Evolutionary conservation across 2,888 invertebrate species (phyloP).

Genomic region (Eupithecia vulgata): DNA sequence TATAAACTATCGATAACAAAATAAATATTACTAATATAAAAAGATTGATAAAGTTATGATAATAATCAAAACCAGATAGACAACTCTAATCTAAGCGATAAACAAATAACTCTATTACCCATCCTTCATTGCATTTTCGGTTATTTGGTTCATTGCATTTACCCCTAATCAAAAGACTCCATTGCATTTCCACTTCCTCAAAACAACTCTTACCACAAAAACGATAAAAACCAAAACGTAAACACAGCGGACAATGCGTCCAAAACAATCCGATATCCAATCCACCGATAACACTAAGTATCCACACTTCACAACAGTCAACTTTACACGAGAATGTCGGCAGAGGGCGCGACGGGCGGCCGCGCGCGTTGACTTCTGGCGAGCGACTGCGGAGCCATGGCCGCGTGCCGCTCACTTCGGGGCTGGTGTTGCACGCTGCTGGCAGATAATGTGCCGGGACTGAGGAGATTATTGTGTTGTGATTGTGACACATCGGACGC

Average conservation of each 20-base stretch:
- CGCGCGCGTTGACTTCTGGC: slow-evolving; percentile 47
- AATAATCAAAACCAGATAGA: not conserved
- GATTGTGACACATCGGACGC: not conserved
- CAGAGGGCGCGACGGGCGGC: slow-evolving; percentile 7
- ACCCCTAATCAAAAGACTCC: slow-evolving; percentile 11
- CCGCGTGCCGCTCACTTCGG: slow-evolving; percentile 74
- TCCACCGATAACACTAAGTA: slow-evolving; percentile 49
- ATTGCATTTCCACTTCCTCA: slow-evolving; percentile 9
- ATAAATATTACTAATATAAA: not conserved
- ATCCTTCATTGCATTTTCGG: not conserved
- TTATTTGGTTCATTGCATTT: too few relatives aligned
- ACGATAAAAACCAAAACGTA: slow-evolving; percentile 59
- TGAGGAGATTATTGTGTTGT: slow-evolving; percentile 18
- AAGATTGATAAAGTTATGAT: not conserved
- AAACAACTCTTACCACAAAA: slow-evolving; percentile 39
- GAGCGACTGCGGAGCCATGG: slow-evolving; percentile 62
- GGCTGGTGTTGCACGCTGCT: slow-evolving; percentile 58
- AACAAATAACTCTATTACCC: not conserved
- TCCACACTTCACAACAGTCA: slow-evolving; percentile 58
- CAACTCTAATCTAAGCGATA: not conserved
- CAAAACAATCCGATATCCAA: slow-evolving; percentile 49
- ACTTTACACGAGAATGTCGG: slow-evolving; percentile 50
- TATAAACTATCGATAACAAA: not conserved
- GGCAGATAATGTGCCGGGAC: slow-evolving; percentile 28
- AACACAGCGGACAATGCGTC: slow-evolving; percentile 65